Evolutionary conservation across 2,888 invertebrate genomes (phyloP).

Genomic region (Julus scanicus): DNA sequence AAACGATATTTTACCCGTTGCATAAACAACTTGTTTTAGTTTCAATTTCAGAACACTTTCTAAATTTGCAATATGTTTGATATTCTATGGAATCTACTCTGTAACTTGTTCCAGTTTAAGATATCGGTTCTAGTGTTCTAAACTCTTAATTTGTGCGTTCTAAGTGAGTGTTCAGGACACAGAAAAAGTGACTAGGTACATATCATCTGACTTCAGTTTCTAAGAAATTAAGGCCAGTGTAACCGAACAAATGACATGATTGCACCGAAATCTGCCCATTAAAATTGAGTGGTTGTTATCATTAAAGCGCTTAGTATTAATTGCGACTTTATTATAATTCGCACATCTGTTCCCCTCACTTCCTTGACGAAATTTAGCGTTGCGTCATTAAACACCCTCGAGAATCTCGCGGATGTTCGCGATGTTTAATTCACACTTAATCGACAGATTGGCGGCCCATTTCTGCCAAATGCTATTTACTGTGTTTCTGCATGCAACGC

Average conservation of each 20-base stretch:
- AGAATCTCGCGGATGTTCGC: conserved; percentile 48
- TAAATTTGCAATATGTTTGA: no score
- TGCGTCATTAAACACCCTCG: conserved; percentile 49
- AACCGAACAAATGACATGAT: not conserved
- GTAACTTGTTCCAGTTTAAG: no score
- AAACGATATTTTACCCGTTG: no score
- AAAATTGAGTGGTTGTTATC: conserved; percentile 13
- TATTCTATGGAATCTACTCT: no score
- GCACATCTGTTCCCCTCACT: conserved; percentile 22
- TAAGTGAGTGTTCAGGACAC: no score
- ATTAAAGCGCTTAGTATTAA: conserved; percentile 18
- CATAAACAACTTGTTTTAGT: no score
- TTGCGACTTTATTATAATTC: conserved; percentile 9
- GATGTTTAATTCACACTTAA: conserved; percentile 46
- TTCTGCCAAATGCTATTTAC: not conserved
- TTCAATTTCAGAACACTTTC: no score
- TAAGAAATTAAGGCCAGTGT: conserved; percentile 7
- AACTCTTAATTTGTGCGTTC: no score
- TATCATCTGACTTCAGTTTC: no score
- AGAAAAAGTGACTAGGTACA: no score
- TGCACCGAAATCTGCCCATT: not conserved
- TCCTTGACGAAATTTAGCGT: conserved; percentile 37
- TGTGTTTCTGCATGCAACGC: not conserved
- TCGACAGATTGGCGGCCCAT: conserved; percentile 37
- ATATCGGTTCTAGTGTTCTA: no score